Evolutionary conservation across 2,888 invertebrate genomes (phyloP), one percentile per base, ranked within the genome.

Genomic region (Coecobrya sp.): DNA sequence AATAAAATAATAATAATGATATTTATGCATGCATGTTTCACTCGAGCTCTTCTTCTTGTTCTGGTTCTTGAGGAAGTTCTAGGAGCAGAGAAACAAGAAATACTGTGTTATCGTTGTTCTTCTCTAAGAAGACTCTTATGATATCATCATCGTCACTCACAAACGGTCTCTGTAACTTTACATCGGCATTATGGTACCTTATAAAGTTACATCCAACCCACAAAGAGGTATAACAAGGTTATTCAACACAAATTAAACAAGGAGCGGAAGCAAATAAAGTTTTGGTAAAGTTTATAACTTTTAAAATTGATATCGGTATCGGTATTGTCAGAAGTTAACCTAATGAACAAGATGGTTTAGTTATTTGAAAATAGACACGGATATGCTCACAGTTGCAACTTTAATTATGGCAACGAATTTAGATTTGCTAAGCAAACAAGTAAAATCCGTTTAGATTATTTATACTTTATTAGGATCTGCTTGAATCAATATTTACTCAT

Each of bases 151-250:
- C 70, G 8, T 70, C 70, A 70, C 36, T n/a, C 19, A n/a, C 42
- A 42, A 70, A 70, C 42, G 42, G 13, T 55, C 11, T 36, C 19
- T 70, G 5, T 70, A 11, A 42, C 68, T 70, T n/a, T 7, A 42
- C 42, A 25, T 70, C 42, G 42, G 70, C 42, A 42, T 42, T 70
- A 42, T 42, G 70, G 36, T 65, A 65, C 65, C 62, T 10, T 65
- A 30, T 27, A 65, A 30, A 30, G 65, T 65, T 65, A 65, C 65
- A 62, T 22, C 62, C 25, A 1, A 62, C 25, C 25, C 68, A 68
- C 27, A 27, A 27, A 30, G 68, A 16, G 62, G 25, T 25, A 25
- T 62, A 62, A 19, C 13, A 49, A 49, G 49, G 49, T 13, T 49
- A 10, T 7, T 36, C 36, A 36, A 36, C 3, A 36, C 36, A 36